phyloP scores from a whole-genome alignment of 2,113 vertebrate genomes.

The Falco punctatus region DNA sequence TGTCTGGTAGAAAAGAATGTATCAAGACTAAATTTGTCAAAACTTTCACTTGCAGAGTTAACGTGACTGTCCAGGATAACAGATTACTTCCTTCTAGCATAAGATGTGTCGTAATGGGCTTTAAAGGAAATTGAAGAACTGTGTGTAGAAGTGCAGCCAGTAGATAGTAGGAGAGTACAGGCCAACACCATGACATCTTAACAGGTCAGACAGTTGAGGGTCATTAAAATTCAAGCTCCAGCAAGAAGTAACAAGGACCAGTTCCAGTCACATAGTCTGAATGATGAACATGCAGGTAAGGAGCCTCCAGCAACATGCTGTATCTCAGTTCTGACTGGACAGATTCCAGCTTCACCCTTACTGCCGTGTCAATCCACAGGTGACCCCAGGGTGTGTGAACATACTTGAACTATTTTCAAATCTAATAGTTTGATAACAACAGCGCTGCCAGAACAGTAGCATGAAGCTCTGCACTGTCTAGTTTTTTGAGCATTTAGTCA shows the following conservation, averaged over 20 bases:
- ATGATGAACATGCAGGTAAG: not conserved
- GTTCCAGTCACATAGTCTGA: not conserved
- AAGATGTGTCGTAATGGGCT: not conserved
- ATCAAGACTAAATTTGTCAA: not conserved
- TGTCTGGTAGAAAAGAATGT: not conserved
- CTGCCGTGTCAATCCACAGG: not conserved
- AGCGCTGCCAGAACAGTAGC: not conserved
- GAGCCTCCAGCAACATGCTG: not conserved
- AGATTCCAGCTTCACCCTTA: not conserved
- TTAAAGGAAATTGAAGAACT: not conserved
- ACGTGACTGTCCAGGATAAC: not conserved
- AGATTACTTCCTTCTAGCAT: not conserved
- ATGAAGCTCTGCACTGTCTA: not conserved
- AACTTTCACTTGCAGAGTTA: not conserved
- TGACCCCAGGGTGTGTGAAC: not conserved
- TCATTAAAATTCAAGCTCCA: not conserved
- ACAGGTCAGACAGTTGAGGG: not conserved
- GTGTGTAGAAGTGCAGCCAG: not conserved
- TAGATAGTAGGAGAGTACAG: not conserved
- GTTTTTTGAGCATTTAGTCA: not conserved
- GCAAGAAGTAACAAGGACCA: not conserved
- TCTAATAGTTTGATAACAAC: not conserved
- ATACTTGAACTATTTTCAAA: not conserved
- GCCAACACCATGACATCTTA: not conserved
- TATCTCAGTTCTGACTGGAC: not conserved